Conservation (phyloP, 2,113 vertebrate genomes). For the Lophotis ruficrista region DNA sequence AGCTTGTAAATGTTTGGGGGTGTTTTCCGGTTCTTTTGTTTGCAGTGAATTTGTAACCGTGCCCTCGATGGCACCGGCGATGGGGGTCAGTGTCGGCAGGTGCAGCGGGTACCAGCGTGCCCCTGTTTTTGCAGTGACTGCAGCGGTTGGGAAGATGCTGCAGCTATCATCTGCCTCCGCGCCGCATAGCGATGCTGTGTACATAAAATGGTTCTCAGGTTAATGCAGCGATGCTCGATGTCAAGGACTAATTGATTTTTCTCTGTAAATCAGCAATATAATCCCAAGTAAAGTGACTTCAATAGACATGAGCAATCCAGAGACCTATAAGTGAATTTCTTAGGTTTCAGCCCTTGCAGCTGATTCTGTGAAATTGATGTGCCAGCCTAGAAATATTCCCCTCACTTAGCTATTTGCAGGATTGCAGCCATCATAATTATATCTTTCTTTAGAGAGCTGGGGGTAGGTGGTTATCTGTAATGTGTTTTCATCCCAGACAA, state of each 20-base stretch:
- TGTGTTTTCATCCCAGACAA: not conserved
- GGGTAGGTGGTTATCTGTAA: not conserved
- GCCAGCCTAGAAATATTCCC: not conserved
- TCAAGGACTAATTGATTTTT: not conserved
- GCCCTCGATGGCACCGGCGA: not conserved
- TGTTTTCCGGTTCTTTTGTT: not conserved
- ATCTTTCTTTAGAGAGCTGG: not conserved
- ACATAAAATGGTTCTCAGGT: not conserved
- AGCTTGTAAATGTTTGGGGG: not conserved
- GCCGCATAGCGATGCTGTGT: fast-evolving
- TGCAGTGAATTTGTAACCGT: not conserved
- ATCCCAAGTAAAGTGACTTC: not conserved
- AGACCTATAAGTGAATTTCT: not conserved
- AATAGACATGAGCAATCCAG: not conserved
- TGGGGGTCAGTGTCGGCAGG: not conserved
- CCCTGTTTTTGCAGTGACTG: fast-evolving
- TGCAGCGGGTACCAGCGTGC: not conserved
- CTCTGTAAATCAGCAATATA: not conserved
- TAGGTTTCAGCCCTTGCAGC: not conserved
- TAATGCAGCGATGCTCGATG: fast-evolving
- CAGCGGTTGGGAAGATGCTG: not conserved
- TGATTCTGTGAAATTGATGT: not conserved
- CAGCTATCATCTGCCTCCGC: not conserved
- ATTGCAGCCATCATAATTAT: not conserved
- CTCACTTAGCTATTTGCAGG: not conserved